Evolutionary conservation across 2,113 vertebrate species (phyloP), one percentile per base, ranked within the genome.

Genomic region (Gobio gobio): DNA sequence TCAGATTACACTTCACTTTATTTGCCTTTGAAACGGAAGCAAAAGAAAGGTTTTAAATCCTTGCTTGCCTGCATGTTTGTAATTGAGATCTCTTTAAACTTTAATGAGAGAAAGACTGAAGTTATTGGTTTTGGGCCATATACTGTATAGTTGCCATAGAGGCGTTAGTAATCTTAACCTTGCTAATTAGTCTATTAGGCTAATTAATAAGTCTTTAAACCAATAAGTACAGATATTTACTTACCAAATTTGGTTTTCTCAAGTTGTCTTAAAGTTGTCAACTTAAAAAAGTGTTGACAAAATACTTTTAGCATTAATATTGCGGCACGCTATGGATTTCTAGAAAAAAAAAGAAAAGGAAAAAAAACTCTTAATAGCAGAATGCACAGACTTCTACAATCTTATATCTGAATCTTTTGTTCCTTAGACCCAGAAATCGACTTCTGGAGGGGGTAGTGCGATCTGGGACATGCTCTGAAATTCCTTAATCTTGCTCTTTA

Each of bases 381-480:
- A 14, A 29, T 64, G 2, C 12, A 64, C 26, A 29, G 64, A 36
- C 64, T 68, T 68, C 64, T 20, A 10, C 6, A 51, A 75, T 51
- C 13, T 5, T 47, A 26, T 8, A 76, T 76, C 45, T 76, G 16
- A 76, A 6, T 22, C 49, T 56, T 20, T 76, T 76, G 26, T 76
- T 51, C 54, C 49, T 76, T 33, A 33, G 72, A 12, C 74, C 26
- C 16, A 75, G n/a, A 75, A 51, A 75, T 5, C 8, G 20, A 40
- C 29, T 40, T 78, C 20, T 36, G 10, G 7, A 78, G 18, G 26
- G 14, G 40, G 40, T 1, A 5, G 74, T 12, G 4, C n/a, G 29
- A 78, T 78, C 51, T 56, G 56, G 76, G 76, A 8, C 76, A 78
- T 40, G 54, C 54, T 78, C 29, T 78, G 54, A 78, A 78, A 78